Evolutionary conservation across 1,140 invertebrate species (phyloP).

Genomic region (Drosophila seguyi): DNA sequence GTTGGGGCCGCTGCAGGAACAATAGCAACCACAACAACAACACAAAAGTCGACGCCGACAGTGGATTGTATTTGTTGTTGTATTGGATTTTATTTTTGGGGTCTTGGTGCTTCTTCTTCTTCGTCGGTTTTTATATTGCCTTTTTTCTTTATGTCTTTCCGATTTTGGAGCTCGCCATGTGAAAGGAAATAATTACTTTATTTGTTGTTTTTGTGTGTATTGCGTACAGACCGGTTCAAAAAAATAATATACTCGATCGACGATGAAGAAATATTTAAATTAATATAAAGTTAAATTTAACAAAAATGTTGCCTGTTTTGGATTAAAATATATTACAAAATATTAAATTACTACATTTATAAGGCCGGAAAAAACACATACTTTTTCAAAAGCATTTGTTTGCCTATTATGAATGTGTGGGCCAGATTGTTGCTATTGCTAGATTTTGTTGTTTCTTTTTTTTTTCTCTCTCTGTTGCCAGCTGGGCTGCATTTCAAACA

Average conservation of each 20-base stretch:
- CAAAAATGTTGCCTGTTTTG: no score
- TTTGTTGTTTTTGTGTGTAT: constrained; percentile 58
- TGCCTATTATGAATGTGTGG: constrained; percentile 1
- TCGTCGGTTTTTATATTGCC: constrained; percentile 39
- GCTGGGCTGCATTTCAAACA: constrained; percentile 68
- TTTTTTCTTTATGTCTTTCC: constrained; percentile 59
- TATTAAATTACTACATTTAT: no score
- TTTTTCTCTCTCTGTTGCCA: constrained; percentile 30
- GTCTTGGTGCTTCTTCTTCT: constrained; percentile 47
- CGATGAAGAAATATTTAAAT: neutral
- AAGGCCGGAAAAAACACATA: neutral
- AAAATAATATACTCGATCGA: neutral
- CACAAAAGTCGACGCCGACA: constrained; percentile 24
- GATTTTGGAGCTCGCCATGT: constrained; percentile 65
- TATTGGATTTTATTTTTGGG: constrained; percentile 65
- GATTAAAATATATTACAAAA: no score
- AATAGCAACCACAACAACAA: constrained; percentile 36
- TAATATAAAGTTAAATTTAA: no score
- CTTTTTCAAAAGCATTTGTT: constrained; percentile 12
- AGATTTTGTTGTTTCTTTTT: constrained; percentile 17
- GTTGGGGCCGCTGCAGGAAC: constrained; percentile 52
- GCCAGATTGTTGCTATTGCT: constrained; percentile 4
- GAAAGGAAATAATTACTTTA: constrained; percentile 82
- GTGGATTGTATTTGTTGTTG: constrained; percentile 28
- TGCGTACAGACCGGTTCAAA: constrained; percentile 20